Evolutionary conservation across 2,888 invertebrate genomes (phyloP).

Genomic region (Ectropis crepuscularia): DNA sequence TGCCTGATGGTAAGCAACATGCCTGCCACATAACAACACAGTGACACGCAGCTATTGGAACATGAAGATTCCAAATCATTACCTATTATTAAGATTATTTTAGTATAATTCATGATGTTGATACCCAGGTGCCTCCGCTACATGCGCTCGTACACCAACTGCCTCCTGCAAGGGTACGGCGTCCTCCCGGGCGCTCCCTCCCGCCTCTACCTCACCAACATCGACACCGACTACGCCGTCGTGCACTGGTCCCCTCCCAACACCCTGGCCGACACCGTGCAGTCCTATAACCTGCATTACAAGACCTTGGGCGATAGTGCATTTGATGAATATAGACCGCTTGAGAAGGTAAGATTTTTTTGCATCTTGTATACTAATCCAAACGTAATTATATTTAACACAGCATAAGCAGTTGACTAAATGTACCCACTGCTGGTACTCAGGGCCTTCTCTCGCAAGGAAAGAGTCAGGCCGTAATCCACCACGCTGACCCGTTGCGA

Average conservation of each 20-base stretch:
- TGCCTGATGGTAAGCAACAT: too few relatives aligned
- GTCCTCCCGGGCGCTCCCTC: slow-evolving; percentile 91
- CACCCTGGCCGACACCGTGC: slow-evolving; percentile 89
- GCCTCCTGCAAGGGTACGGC: slow-evolving; percentile 93
- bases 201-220: slow-evolving; percentile 88
- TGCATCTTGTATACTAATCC: too few relatives aligned
- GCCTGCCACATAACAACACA: too few relatives aligned
- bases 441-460: too few relatives aligned
- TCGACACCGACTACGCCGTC: slow-evolving; percentile 90
- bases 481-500: too few relatives aligned
- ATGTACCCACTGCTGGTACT: too few relatives aligned
- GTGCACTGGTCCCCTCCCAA: slow-evolving; percentile 91
- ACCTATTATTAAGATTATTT: too few relatives aligned
- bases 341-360: slow-evolving; percentile 74
- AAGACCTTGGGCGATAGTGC: slow-evolving; percentile 76
- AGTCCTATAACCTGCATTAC: slow-evolving; percentile 86
- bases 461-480: too few relatives aligned
- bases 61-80: too few relatives aligned
- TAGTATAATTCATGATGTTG: neutral
- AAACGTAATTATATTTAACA: too few relatives aligned
- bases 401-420: too few relatives aligned
- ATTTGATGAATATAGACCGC: slow-evolving; percentile 80
- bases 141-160: slow-evolving; percentile 92
- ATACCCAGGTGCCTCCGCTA: slow-evolving; percentile 87
- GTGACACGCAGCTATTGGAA: too few relatives aligned